phyloP scores from a whole-genome alignment of 2,888 invertebrate species.

The Agrilus mali region DNA sequence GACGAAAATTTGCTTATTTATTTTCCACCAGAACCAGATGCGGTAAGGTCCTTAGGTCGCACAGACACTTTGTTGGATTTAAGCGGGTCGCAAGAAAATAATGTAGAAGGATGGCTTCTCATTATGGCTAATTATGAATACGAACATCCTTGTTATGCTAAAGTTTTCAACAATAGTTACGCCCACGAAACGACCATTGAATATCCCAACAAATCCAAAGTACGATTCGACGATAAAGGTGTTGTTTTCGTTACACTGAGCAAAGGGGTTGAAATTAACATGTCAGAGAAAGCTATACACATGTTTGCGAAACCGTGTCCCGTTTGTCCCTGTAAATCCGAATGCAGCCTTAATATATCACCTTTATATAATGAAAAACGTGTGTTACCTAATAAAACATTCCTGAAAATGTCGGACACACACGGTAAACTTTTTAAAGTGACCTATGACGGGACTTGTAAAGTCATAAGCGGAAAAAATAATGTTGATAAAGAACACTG shows the following conservation, averaged over 20 bases:
- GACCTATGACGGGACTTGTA: conserved; percentile 7
- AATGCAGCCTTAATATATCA: conserved; percentile 3
- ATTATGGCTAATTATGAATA: conserved; percentile 10
- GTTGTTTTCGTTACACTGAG: conserved; percentile 2
- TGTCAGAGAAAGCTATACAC: conserved; percentile 3
- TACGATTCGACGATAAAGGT: conserved; percentile 3
- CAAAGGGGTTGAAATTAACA: neutral
- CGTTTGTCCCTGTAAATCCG: conserved; percentile 2
- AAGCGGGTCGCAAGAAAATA: neutral
- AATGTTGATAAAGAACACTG: neutral
- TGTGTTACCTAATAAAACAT: neutral
- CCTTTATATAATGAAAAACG: conserved; percentile 3
- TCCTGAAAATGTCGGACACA: conserved; percentile 4
- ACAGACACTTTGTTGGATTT: neutral
- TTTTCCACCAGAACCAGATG: neutral
- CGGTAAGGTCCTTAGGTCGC: neutral
- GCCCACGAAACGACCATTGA: conserved; percentile 3
- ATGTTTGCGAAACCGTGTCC: conserved; percentile 5
- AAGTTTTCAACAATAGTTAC: conserved; percentile 7
- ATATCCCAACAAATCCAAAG: conserved; percentile 4
- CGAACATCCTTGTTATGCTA: conserved; percentile 13
- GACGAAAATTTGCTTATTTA: no score
- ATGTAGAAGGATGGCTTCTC: conserved; percentile 7
- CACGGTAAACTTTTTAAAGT: conserved; percentile 7
- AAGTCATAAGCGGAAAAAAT: neutral